These are phyloP conservation scores for Tragelaphus scriptus DNA, from an alignment of 2,113 vertebrate genomes.

Conservation along the genomic window DNA sequence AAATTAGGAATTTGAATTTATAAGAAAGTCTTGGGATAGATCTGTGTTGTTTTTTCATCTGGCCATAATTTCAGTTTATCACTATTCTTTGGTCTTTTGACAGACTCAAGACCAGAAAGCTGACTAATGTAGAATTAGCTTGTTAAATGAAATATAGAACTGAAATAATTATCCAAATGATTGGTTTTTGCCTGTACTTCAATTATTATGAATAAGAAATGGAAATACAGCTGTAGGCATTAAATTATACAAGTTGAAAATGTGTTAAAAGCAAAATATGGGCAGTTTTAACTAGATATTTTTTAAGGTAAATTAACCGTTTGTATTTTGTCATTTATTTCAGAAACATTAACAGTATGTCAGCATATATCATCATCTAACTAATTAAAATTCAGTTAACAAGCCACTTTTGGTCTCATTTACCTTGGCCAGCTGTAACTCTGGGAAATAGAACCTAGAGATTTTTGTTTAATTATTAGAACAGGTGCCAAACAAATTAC, in stretches of 20 bases:
- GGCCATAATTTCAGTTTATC: not conserved
- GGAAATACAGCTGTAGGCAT: not conserved
- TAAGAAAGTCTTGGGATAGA: not conserved
- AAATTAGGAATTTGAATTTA: conserved; percentile 17
- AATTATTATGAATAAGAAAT: conserved; percentile 18
- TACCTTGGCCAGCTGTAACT: not conserved
- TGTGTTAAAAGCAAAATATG: not conserved
- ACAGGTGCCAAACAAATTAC: conserved; percentile 36
- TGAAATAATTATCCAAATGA: not conserved
- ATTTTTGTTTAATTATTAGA: not conserved
- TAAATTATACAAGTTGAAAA: conserved; percentile 7
- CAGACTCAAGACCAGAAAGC: not conserved
- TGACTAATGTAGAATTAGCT: not conserved
- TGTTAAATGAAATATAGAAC: not conserved
- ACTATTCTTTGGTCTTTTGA: not conserved
- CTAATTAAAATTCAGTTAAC: not conserved
- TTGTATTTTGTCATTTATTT: not conserved
- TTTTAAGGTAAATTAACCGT: not conserved
- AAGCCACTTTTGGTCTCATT: not conserved
- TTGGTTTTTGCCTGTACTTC: not conserved
- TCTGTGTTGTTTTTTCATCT: not conserved
- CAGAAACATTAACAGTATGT: not conserved
- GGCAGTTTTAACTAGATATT: not conserved
- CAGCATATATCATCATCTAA: not conserved
- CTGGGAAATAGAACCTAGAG: not conserved